Base-by-base conservation (phyloP, 2,888 invertebrate genomes). In the Drosophila testacea region DNA sequence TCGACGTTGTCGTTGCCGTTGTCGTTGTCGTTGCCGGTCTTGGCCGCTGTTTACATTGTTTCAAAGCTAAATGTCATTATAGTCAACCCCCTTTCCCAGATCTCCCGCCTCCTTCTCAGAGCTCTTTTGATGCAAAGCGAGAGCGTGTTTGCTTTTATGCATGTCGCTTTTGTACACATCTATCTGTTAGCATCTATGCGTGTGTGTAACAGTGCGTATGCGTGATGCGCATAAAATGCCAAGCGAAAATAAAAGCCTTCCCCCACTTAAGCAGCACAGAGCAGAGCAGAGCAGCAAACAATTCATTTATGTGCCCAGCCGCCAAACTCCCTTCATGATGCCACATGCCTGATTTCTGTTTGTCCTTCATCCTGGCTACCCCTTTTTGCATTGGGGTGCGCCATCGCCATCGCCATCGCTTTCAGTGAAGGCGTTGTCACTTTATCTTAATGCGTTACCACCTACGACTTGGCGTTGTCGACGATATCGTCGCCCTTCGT, bases 401-500 rank as follows among this genome's bases (percentile, higher is more conserved):
- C 10, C 30, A 30, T 52, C 41, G 54, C n/a, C 34, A 28, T 50
- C 7, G 47, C 46, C 60, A 28, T 59, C 34, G 56, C 55, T 78
- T 69, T 56, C 61, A 56, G 59, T 46, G 77, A 69, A 81, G 88
- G 90, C 89, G 90, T 87, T 83, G 81, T 83, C 90, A 83, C 79
- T 90, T 83, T 83, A 80, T 89, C 90, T 90, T 90, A 88, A 88
- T 90, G 90, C 79, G 90, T 81, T 90, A 71, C 89, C 90, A 88
- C 89, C 89, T 90, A 90, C 88, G 77, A 88, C 81, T 87, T 76
- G 82, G 74, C 77, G 74, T 55, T 51, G 39, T 61, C 42, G 41
- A 28, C 67, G 52, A 65, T 56, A 60, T 55, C 65, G 46, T 36
- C 47, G 62, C 54, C 60, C 50, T 56, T 50, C 47, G 46, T 34